phyloP scores from a whole-genome alignment of 2,113 vertebrate species.

The Ammodramus savannarum region DNA sequence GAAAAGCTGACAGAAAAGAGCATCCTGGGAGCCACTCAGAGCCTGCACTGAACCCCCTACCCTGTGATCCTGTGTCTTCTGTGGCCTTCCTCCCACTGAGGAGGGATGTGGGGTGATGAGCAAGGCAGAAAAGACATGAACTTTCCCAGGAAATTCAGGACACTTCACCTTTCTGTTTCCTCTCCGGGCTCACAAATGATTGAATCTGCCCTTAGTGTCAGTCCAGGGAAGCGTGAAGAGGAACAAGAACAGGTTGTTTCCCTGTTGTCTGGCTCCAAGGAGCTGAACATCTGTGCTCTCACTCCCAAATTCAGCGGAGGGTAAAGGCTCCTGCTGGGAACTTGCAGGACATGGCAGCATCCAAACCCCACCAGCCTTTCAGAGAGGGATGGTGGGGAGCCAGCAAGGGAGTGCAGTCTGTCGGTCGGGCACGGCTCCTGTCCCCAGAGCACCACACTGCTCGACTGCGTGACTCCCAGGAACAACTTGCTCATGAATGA shows the following conservation, averaged over 20 bases:
- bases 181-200: background rate
- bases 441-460: background rate
- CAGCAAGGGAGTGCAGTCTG: background rate
- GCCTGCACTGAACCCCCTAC: background rate
- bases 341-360: background rate
- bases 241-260: constrained; percentile 4
- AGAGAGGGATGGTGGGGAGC: background rate
- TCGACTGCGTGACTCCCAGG: background rate
- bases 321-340: background rate
- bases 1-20: background rate
- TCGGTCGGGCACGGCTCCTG: rapidly evolving
- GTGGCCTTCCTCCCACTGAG: background rate
- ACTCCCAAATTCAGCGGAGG: background rate
- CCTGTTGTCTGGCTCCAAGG: background rate
- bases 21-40: background rate
- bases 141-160: background rate
- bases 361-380: background rate
- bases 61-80: background rate
- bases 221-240: background rate
- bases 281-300: background rate
- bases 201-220: background rate
- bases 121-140: background rate
- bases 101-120: background rate
- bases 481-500: background rate
- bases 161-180: background rate